Conservation (phyloP, 2,888 invertebrate genomes). For the Rotaria sp. region DNA sequence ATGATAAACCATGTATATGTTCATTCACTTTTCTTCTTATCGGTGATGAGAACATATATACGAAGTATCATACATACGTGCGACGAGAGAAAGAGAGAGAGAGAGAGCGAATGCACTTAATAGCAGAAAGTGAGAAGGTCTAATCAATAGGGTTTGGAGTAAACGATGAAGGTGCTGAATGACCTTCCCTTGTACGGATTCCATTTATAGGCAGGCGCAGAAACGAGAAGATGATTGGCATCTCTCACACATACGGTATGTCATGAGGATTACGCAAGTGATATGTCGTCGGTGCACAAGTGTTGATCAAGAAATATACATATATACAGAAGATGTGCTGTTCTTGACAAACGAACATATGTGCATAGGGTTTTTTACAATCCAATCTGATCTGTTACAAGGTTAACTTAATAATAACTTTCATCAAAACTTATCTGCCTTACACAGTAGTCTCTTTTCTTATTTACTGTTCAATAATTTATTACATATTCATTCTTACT, state of each 20-base stretch:
- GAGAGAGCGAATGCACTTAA: neutral
- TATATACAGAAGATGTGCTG: neutral
- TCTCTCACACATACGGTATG: neutral
- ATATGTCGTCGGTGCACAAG: neutral
- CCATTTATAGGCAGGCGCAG: neutral
- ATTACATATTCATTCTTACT: neutral
- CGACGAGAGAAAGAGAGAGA: neutral
- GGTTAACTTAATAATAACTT: neutral
- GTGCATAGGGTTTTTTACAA: neutral
- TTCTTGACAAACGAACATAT: neutral
- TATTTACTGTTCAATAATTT: neutral
- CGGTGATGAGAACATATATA: neutral
- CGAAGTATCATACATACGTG: neutral
- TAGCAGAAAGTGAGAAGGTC: conserved; percentile 1
- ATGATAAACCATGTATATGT: neutral
- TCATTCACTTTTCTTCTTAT: neutral
- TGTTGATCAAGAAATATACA: neutral
- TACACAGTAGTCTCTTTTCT: neutral
- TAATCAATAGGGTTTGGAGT: neutral
- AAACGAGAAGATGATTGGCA: neutral
- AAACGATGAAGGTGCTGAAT: conserved; percentile 6
- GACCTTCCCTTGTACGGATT: neutral
- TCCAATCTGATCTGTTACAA: neutral
- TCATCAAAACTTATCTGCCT: neutral
- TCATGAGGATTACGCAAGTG: neutral